These are phyloP conservation scores for Hyalella azteca DNA, from an alignment of 2,888 invertebrate genomes.

Conservation along the genomic window DNA sequence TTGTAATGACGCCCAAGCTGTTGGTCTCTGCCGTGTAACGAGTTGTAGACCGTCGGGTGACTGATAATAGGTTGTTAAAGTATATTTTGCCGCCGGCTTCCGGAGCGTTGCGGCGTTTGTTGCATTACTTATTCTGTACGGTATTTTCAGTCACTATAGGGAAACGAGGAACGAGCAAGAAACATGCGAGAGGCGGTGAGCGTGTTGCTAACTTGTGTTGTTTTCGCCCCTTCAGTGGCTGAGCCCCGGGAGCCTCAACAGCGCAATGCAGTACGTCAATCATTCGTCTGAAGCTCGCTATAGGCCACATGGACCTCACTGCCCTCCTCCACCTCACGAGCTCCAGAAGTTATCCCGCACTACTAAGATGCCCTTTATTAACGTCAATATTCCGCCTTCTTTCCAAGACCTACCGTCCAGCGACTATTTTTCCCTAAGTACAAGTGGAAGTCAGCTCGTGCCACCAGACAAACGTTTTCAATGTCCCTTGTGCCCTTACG, in stretches of 20 bases:
- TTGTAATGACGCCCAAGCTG: too few species aligned
- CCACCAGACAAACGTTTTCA: not conserved
- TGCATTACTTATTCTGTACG: too few species aligned
- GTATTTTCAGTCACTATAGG: too few species aligned
- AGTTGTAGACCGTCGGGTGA: too few species aligned
- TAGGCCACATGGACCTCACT: not conserved
- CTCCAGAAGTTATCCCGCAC: not conserved
- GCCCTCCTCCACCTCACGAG: not conserved
- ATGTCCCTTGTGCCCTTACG: constrained; percentile 29
- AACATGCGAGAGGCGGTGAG: not conserved
- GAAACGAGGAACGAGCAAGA: too few species aligned
- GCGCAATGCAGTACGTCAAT: not conserved
- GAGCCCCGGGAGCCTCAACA: not conserved
- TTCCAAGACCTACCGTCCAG: too few species aligned
- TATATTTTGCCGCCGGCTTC: too few species aligned
- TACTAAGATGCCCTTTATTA: not conserved
- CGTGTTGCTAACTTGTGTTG: constrained; percentile 15
- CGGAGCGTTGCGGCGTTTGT: too few species aligned
- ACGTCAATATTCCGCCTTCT: too few species aligned
- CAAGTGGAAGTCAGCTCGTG: not conserved
- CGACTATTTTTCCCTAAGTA: too few species aligned
- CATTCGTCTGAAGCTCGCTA: not conserved
- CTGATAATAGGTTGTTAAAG: too few species aligned
- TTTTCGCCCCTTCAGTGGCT: constrained; percentile 30
- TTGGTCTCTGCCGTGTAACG: too few species aligned